phyloP scores from a whole-genome alignment of 2,888 invertebrate species.

The Hirtodrosophila duncani region DNA sequence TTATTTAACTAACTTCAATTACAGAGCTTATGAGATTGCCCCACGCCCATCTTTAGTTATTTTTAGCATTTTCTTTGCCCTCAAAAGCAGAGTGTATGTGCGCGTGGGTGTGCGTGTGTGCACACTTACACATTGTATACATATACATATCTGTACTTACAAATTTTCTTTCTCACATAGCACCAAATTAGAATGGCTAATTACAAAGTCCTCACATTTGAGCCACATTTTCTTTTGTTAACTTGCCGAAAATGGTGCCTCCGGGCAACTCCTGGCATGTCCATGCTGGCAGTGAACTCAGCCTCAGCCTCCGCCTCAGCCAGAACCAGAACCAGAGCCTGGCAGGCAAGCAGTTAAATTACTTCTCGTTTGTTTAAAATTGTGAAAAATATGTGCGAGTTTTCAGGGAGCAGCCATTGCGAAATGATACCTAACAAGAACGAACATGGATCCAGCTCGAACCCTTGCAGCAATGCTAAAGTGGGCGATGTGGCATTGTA shows the following conservation, averaged over 20 bases:
- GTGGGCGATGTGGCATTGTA: background rate
- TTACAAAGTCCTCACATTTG: conserved; percentile 52
- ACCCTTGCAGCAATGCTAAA: conserved; percentile 7
- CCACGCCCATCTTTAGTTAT: no score
- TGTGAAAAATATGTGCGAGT: conserved; percentile 70
- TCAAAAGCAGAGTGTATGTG: no score
- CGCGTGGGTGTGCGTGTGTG: no score
- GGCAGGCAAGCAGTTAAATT: conserved; percentile 62
- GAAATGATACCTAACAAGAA: conserved; percentile 54
- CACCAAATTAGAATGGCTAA: conserved; percentile 51
- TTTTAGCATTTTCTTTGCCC: no score
- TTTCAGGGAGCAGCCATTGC: conserved; percentile 51
- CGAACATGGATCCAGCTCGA: conserved; percentile 22
- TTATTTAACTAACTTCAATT: no score
- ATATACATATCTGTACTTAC: background rate
- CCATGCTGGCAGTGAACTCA: conserved; percentile 23
- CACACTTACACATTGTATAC: background rate
- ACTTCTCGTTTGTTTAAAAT: conserved; percentile 72
- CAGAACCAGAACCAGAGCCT: no score
- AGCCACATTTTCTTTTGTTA: conserved; percentile 39
- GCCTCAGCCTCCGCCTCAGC: no score
- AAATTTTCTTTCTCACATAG: conserved; percentile 24
- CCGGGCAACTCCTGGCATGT: conserved; percentile 37
- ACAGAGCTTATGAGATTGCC: no score
- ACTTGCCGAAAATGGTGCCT: conserved; percentile 40